Percentiles rank a stretch among this genome's conserved stretches.
phyloP scores from a whole-genome alignment of 2,113 vertebrate genomes.

The Noturus placidus region DNA sequence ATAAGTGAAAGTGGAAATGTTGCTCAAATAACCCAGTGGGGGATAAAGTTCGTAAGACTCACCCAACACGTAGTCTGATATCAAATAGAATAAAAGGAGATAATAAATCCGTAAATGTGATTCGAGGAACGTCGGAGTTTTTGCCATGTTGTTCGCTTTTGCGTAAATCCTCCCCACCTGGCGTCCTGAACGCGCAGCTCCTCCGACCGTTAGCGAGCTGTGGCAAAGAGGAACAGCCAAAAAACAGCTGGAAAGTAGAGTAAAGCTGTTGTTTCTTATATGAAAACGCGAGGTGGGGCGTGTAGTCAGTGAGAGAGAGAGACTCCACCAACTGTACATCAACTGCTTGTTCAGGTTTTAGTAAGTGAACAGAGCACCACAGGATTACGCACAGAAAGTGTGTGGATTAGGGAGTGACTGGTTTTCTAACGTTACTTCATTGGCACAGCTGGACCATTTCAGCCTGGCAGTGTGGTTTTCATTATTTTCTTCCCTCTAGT shows the following conservation, averaged over 20 bases:
- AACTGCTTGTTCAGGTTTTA: not conserved
- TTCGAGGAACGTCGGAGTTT: not conserved
- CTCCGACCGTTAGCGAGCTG: not conserved
- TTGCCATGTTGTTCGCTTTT: slow-evolving; percentile 26
- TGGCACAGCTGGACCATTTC: not conserved
- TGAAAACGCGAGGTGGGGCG: not conserved
- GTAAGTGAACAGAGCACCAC: not conserved
- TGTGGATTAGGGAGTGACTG: slow-evolving; percentile 8
- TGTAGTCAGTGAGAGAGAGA: not conserved
- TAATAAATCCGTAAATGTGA: slow-evolving; percentile 37
- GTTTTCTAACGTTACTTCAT: not conserved
- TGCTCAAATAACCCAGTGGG: not conserved
- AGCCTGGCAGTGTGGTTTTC: not conserved
- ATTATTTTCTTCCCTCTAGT: slow-evolving; percentile 41
- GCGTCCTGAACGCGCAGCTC: not conserved
- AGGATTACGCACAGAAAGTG: not conserved
- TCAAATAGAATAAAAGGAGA: slow-evolving; percentile 1
- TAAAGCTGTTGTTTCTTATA: not conserved
- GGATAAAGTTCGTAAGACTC: not conserved
- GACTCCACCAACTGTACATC: not conserved
- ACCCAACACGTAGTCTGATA: not conserved
- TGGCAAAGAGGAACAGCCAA: no score
- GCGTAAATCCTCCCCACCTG: not conserved
- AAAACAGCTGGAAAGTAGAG: not conserved
- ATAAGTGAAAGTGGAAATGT: not conserved